Percentiles rank a stretch among this genome's conserved stretches.
phyloP scores from a whole-genome alignment of 2,888 invertebrate species.

The Agrotis clavis region DNA sequence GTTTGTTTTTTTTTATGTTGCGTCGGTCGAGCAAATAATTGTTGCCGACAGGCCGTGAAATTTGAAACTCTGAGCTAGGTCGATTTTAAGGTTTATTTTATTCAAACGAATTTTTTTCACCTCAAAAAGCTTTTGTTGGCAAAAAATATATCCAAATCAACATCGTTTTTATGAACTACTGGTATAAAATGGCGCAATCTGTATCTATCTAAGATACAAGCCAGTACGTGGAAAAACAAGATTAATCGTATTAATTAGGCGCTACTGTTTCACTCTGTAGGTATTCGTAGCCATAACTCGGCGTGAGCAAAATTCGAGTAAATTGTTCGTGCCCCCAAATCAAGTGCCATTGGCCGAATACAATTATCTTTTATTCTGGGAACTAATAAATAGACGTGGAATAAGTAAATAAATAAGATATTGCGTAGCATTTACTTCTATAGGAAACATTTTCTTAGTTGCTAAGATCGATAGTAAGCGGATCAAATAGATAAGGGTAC shows the following conservation, averaged over 20 bases:
- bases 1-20: constrained; percentile 18
- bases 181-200: constrained; percentile 4
- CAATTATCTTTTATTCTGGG: constrained; percentile 36
- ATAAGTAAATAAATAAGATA: constrained; percentile 23
- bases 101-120: constrained; percentile 4
- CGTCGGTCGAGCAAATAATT: constrained; percentile 34
- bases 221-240: constrained; percentile 61
- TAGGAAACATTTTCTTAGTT: not conserved
- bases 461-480: not conserved
- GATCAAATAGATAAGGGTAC: not conserved
- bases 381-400: constrained; percentile 45
- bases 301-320: constrained; percentile 38
- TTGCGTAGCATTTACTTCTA: constrained; percentile 3
- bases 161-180: constrained; percentile 25
- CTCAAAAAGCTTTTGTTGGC: constrained; percentile 19
- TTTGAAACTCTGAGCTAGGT: constrained; percentile 22
- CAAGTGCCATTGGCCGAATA: constrained; percentile 56
- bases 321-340: constrained; percentile 50
- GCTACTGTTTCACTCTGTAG: constrained; percentile 62
- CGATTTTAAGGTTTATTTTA: constrained; percentile 14
- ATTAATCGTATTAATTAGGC: constrained; percentile 73
- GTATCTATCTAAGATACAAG: constrained; percentile 34
- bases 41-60: constrained; percentile 34
- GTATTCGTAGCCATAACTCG: constrained; percentile 64
- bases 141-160: constrained; percentile 1